Evolutionary conservation across 2,797 vertebrate species (phyloP), one percentile per base, ranked within the genome.

Genomic region (Clarias pachynema): DNA sequence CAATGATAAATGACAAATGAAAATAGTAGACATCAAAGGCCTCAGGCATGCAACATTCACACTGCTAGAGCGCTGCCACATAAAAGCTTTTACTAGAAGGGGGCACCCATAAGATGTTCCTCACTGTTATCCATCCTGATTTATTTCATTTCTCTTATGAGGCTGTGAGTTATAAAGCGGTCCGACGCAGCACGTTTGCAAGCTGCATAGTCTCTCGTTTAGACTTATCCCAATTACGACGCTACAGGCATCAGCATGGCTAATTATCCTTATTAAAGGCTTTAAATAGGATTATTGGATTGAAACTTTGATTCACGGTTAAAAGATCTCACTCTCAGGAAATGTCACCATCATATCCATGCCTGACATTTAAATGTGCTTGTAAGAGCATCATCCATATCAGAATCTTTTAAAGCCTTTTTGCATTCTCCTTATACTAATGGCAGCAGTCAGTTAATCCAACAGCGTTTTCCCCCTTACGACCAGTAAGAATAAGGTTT

Each of bases 1-100:
- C 53, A 69, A 87, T 57, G 86, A 82, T 84, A 72, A 87, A 88
- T 83, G 84, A 82, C 85, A 84, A 68, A 84, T 29, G 26, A 70
- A 80, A 69, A 68, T 53, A 14, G 26, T 72, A 82, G 74, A 80
- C 85, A 69, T 86, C 72, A 82, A 77, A 74, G 37, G 73, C 66
- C 81, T 66, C 3, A 56, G 75, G 78, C 85, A 34, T 57, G 73
- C 63, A 31, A 24, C 44, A 37, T 37, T 82, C 63, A 69, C 63
- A 49, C 85, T 72, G 37, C 77, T 80, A 29, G n/a, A 62, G 66
- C 20, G 7, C 75, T 78, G 40, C 81, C 85, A 87, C 85, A 85
- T 77, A 77, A 85, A 81, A 88, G 80, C 40, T 14, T 83, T 86
- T 81, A 81, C 75, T 81, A 81, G 63, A 62, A 77, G 73, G 57